Conservation (phyloP, 1,140 invertebrate species). For the Sitobion miscanthi region DNA sequence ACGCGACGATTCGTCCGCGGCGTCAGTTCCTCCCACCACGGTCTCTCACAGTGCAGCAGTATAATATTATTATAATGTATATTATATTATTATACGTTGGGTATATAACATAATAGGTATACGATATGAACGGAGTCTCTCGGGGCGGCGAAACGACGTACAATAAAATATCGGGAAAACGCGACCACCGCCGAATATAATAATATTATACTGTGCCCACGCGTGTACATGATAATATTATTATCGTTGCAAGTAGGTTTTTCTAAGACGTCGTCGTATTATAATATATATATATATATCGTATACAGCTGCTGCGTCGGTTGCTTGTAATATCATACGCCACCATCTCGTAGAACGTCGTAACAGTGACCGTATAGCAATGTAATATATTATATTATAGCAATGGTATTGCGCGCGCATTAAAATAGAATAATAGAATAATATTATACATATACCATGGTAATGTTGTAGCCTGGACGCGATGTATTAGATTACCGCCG, state of each 20-base stretch:
- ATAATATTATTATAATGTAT: not conserved
- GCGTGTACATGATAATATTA: not conserved
- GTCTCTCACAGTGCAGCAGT: not conserved
- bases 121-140: not conserved
- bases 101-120: not conserved
- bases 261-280: not conserved
- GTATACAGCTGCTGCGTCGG: not conserved
- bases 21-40: not conserved
- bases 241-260: not conserved
- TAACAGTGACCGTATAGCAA: not conserved
- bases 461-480: not conserved
- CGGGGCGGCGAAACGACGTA: not conserved
- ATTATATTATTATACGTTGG: not conserved
- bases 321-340: not conserved
- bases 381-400: not conserved
- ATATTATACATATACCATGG: not conserved
- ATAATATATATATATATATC: not conserved
- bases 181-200: not conserved
- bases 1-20: not conserved
- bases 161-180: not conserved
- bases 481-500: conserved; percentile 12
- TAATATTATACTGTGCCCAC: not conserved
- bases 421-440: not conserved
- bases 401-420: not conserved
- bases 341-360: not conserved